Conservation (phyloP, 2,113 vertebrate genomes). For the Elephantulus edwardii region DNA sequence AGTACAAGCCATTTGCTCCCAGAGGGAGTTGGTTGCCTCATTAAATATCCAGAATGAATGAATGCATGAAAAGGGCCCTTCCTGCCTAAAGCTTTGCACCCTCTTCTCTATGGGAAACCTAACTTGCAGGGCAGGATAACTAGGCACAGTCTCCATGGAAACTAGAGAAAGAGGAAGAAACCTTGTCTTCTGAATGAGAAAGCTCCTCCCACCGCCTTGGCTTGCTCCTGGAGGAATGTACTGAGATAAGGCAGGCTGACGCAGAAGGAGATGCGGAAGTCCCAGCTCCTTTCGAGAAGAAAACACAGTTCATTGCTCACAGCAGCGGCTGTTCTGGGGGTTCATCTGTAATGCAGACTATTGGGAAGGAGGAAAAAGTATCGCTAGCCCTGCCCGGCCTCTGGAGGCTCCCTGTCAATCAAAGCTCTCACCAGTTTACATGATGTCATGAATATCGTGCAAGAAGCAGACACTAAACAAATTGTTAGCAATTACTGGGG, state of each 20-base stretch:
- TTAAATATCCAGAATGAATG: neutral
- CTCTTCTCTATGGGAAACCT: neutral
- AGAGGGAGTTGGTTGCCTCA: neutral
- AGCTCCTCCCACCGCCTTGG: neutral
- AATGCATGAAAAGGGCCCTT: neutral
- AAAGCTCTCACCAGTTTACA: neutral
- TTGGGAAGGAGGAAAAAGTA: neutral
- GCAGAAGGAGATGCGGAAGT: neutral
- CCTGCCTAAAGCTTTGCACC: neutral
- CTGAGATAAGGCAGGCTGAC: neutral
- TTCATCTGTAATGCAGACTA: neutral
- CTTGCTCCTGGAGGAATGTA: neutral
- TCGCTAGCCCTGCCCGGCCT: neutral
- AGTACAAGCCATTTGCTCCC: neutral
- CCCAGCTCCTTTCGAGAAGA: neutral
- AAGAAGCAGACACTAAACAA: neutral
- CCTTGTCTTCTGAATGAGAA: constrained; percentile 48
- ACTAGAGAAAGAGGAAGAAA: neutral
- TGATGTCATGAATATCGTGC: neutral
- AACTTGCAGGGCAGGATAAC: constrained; percentile 33
- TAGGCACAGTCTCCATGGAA: constrained; percentile 56
- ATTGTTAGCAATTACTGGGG: too few species aligned
- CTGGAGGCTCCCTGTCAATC: neutral
- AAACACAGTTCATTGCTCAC: neutral
- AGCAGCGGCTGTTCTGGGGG: neutral